phyloP scores from a whole-genome alignment of 2,888 invertebrate species.

The Hecatera dysodea region DNA sequence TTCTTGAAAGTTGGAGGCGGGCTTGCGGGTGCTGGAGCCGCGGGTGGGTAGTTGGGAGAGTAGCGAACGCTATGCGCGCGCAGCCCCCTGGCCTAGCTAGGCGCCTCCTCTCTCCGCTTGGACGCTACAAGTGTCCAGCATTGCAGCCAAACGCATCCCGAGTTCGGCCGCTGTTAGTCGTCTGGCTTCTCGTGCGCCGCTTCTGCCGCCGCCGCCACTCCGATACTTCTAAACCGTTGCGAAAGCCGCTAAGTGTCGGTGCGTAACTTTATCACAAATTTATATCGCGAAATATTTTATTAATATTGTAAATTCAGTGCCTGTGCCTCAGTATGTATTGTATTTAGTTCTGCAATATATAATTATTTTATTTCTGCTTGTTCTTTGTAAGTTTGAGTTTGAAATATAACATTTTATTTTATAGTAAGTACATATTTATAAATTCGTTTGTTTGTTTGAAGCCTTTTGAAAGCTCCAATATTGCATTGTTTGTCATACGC shows the following conservation, averaged over 20 bases:
- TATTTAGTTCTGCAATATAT: background rate
- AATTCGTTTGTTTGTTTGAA: background rate
- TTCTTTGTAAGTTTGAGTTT: background rate
- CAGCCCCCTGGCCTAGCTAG: conserved; percentile 39
- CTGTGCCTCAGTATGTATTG: conserved; percentile 6
- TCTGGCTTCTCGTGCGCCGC: background rate
- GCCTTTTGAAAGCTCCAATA: background rate
- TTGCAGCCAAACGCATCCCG: conserved; percentile 48
- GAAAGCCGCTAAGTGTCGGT: conserved; percentile 11
- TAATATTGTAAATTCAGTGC: conserved; percentile 2
- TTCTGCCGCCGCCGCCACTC: background rate
- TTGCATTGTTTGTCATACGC: background rate
- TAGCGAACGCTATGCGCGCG: conserved; percentile 56
- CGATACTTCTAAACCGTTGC: conserved; percentile 16
- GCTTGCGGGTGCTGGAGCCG: conserved; percentile 12
- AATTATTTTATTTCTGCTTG: background rate
- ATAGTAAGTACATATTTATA: background rate
- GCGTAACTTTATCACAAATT: background rate
- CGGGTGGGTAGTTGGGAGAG: conserved; percentile 9
- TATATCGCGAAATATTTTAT: background rate
- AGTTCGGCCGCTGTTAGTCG: conserved; percentile 5
- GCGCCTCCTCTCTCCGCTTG: conserved; percentile 34
- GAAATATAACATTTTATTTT: conserved; percentile 7
- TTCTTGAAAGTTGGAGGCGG: conserved; percentile 36
- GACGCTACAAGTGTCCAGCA: conserved; percentile 52